These are phyloP conservation scores for Pseudolycoriella hygida DNA, from an alignment of 2,888 invertebrate genomes.

Conservation along the genomic window DNA sequence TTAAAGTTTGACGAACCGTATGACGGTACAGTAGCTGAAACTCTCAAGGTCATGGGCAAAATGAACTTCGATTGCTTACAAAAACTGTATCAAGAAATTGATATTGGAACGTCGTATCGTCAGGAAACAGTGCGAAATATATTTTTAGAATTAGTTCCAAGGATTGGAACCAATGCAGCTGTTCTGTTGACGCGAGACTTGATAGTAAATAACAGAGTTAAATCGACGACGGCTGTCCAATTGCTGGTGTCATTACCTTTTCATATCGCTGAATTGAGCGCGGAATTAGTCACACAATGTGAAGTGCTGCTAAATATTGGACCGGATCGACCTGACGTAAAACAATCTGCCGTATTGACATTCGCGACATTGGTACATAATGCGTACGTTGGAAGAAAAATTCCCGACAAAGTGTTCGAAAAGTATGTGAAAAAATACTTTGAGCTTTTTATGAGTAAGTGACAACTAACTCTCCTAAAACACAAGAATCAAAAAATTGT, in stretches of 20 bases:
- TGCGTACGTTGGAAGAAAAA: slow-evolving; percentile 34
- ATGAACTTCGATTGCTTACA: slow-evolving; percentile 25
- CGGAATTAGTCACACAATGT: slow-evolving; percentile 34
- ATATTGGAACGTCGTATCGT: slow-evolving; percentile 52
- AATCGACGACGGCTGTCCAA: slow-evolving; percentile 44
- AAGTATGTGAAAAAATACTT: slow-evolving; percentile 53
- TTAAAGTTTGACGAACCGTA: slow-evolving; percentile 27
- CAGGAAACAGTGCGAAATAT: slow-evolving; percentile 57
- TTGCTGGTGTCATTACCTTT: slow-evolving; percentile 50
- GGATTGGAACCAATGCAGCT: slow-evolving; percentile 46
- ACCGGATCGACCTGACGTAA: slow-evolving; percentile 33
- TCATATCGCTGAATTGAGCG: slow-evolving; percentile 41
- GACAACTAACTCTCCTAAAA: too few species aligned
- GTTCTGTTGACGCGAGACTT: slow-evolving; percentile 46
- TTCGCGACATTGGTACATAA: slow-evolving; percentile 51
- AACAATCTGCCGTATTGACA: slow-evolving; percentile 48
- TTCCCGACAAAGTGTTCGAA: slow-evolving; percentile 45
- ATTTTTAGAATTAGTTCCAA: slow-evolving; percentile 52
- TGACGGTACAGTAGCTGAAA: slow-evolving; percentile 25
- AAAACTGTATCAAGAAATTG: slow-evolving; percentile 36
- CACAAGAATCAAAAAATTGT: not conserved
- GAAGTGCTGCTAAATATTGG: slow-evolving; percentile 33
- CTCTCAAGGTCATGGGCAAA: slow-evolving; percentile 24
- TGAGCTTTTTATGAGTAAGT: slow-evolving; percentile 47
- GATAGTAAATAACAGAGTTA: slow-evolving; percentile 40